Percentiles rank a stretch among this genome's conserved stretches.
phyloP scores from a whole-genome alignment of 2,888 invertebrate species.

The Athripsodes cinereus region DNA sequence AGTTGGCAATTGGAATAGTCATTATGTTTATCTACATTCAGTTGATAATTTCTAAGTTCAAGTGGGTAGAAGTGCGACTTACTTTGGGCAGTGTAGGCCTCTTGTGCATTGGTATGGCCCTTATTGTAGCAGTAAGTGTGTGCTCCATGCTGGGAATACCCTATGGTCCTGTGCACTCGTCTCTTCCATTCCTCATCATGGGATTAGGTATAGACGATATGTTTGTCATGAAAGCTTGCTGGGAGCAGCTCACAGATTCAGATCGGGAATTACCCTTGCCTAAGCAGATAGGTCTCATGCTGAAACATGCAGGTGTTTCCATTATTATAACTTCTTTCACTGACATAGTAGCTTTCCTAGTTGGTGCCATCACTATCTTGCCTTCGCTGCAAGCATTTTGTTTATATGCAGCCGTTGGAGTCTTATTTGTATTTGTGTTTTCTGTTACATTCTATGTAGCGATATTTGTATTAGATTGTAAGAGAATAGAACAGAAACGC shows the following conservation, averaged over 20 bases:
- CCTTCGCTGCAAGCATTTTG: slow-evolving; percentile 79
- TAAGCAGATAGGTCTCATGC: slow-evolving; percentile 61
- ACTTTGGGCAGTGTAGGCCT: slow-evolving; percentile 52
- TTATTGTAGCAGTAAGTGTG: slow-evolving; percentile 63
- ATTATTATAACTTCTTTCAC: slow-evolving; percentile 80
- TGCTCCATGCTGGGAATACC: slow-evolving; percentile 65
- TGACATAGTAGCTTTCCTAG: slow-evolving; percentile 71
- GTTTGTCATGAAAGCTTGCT: slow-evolving; percentile 77
- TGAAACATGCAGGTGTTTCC: slow-evolving; percentile 77
- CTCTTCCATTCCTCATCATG: slow-evolving; percentile 74
- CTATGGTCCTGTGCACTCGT: slow-evolving; percentile 77
- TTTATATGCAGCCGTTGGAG: slow-evolving; percentile 71
- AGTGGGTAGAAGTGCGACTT: slow-evolving; percentile 21
- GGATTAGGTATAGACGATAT: slow-evolving; percentile 80
- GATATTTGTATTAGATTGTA: slow-evolving; percentile 66
- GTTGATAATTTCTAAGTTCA: slow-evolving; percentile 36
- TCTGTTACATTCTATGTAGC: slow-evolving; percentile 79
- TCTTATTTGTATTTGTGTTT: slow-evolving; percentile 67
- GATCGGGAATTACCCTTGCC: slow-evolving; percentile 50
- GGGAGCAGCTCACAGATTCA: slow-evolving; percentile 57
- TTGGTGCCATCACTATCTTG: slow-evolving; percentile 73
- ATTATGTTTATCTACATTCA: slow-evolving; percentile 72
- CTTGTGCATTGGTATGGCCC: slow-evolving; percentile 66
- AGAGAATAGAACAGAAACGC: slow-evolving; percentile 54
- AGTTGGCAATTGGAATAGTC: slow-evolving; percentile 59